Evolutionary conservation across 2,888 invertebrate species (phyloP), one percentile per base, ranked within the genome.

Genomic region (Capitulum mitella): DNA sequence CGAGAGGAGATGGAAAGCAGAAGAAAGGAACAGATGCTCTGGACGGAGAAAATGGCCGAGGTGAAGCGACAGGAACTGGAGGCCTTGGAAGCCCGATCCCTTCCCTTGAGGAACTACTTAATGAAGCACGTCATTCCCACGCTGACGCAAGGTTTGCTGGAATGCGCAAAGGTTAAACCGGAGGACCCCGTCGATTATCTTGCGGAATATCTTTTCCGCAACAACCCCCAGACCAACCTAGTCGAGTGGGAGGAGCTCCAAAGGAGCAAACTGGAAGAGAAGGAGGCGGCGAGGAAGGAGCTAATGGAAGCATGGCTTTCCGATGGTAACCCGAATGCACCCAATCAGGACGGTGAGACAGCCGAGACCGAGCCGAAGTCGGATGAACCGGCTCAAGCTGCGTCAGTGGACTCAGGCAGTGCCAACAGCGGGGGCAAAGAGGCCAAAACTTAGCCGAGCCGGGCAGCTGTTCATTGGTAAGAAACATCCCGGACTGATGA

Each of bases 121-220:
- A 76, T 76, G 76, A 76, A 76, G 22, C 76, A 76, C 34, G 76
- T 76, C 0, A 76, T 76, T 16, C 76, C 76, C 14, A 76, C 76
- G 46, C 32, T 76, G 29, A 76, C 76, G 0, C 46, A 48, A 43
- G 76, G 46, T 29, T 46, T 76, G 14, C 16, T 46, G 3, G 76
- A 76, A 19, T 76, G 76, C 34, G 43, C 76, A 3, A 43, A 76
- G 19, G 76, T 76, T 1, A 43, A 48, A 46, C 76, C 76, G 3
- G 76, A 76, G 0, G 76, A 76, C 19, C 76, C 76, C 0, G 29
- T 76, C 3, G 76, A 76, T n/a, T 76, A n/a, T 29, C 32, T 76
- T 16, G 76, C 76, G 2, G 76, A 76, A 3, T 76, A 76, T 29
- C 46, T 76, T 2, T 76, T 76, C 19, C 46, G 2, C 12, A 10